phyloP scores from a whole-genome alignment of 1,140 invertebrate genomes.

The Rhagoletis pomonella region DNA sequence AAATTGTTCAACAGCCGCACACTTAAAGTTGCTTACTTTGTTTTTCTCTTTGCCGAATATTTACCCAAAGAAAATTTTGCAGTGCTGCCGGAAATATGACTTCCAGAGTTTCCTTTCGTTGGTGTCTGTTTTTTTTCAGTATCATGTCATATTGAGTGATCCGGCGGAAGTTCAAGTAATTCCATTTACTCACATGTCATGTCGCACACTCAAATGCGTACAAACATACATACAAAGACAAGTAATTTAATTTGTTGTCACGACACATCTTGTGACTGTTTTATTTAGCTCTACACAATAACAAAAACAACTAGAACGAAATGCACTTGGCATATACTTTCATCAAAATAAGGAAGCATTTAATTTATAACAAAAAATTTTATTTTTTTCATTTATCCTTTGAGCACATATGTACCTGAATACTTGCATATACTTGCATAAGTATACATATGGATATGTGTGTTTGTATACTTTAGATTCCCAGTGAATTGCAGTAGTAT shows the following conservation, averaged over 20 bases:
- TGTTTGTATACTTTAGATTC: no score
- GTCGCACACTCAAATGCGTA: background rate
- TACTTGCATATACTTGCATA: no score
- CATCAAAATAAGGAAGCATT: no score
- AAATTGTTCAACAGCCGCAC: background rate
- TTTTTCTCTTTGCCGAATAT: slow-evolving; percentile 61
- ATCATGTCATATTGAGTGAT: slow-evolving; percentile 71
- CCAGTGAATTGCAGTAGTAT: no score
- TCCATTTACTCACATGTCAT: background rate
- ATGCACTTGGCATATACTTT: no score
- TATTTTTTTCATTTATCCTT: no score
- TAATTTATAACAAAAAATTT: no score
- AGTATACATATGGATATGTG: no score
- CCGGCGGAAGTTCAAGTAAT: slow-evolving; percentile 71
- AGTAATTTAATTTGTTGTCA: background rate
- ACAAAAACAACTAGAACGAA: background rate
- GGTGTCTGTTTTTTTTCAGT: slow-evolving; percentile 66
- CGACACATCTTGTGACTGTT: background rate
- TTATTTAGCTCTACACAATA: background rate
- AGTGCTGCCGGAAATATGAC: slow-evolving; percentile 71
- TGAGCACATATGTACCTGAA: no score
- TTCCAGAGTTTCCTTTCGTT: slow-evolving; percentile 70
- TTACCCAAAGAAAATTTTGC: slow-evolving; percentile 68
- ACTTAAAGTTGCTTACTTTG: background rate
- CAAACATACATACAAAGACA: background rate